Base-by-base conservation (phyloP, 1,140 invertebrate genomes). In the Philotrypesis tridentata region DNA sequence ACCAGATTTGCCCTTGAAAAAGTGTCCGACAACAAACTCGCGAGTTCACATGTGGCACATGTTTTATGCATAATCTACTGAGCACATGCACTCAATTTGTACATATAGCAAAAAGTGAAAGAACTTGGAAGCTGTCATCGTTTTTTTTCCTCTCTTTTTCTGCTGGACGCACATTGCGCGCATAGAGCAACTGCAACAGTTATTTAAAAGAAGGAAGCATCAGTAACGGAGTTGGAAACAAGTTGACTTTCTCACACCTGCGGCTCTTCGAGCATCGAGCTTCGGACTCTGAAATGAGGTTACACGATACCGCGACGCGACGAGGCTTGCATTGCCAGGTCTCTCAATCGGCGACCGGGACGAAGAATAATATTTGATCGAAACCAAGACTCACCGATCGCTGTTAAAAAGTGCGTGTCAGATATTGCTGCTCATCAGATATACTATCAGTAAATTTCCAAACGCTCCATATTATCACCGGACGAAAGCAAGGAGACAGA, bases 251-350 rank as follows among this genome's bases (percentile, higher is more conserved):
- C 17, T 70, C 27, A 1, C 29, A 70, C 25, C 68, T 70, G 27
- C 63, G 14, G 9, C 25, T 67, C 25, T 25, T 67, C 7, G 63
- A 12, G 14, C 25, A 14, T 25, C 0, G 67, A 67, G 55, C 61
- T 9, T 37, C 31, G 25, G 14, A 5, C 40, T n/a, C 2, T 60
- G 79, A 74, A 80, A 80, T 80, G 79, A 80, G 79, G 71, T 74
- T 80, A 74, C 37, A 55, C 48, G 70, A 29, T 65, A 78, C 17
- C 63, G 65, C 63, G 76, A 68, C 33, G 0, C 65, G 65, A 68
- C 12, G 17, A 27, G 48, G 21, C 48, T 55, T 55, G 48, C 48
- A 67, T 21, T 29, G 27, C 63, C 25, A 67, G 11, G 63, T 14
- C 63, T 9, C 17, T 5, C 63, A 67, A 17, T 6, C 4, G 23